These are phyloP conservation scores for Gobius niger DNA, from an alignment of 2,113 vertebrate genomes.

Conservation along the genomic window DNA sequence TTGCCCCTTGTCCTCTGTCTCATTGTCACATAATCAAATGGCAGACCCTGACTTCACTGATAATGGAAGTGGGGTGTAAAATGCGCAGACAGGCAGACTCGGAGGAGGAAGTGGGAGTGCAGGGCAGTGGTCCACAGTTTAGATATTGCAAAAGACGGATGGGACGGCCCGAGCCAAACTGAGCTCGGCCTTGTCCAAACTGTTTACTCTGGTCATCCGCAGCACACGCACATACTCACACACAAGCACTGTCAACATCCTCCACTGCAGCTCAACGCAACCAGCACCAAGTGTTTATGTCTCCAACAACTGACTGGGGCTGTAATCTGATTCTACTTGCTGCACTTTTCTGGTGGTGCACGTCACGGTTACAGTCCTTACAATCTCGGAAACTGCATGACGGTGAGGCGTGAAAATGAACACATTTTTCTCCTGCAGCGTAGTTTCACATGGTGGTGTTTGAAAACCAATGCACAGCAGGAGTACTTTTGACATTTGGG, in stretches of 20 bases:
- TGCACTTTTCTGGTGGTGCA: too few relatives aligned
- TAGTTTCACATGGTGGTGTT: too few relatives aligned
- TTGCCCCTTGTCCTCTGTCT: too few relatives aligned
- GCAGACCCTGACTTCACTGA: neutral
- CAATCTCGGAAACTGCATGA: too few relatives aligned
- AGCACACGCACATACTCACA: conserved; percentile 20
- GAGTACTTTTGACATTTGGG: too few relatives aligned
- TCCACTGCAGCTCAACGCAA: neutral
- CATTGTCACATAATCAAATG: too few relatives aligned
- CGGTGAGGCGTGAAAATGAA: too few relatives aligned
- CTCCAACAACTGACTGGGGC: neutral
- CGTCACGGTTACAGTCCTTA: too few relatives aligned
- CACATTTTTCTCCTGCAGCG: too few relatives aligned
- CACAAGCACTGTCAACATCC: conserved; percentile 5
- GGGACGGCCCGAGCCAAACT: conserved; percentile 38
- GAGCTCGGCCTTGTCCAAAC: conserved; percentile 43
- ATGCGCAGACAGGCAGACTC: conserved; percentile 4
- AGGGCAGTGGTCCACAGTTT: conserved; percentile 41
- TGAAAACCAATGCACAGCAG: too few relatives aligned
- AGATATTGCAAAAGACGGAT: conserved; percentile 34
- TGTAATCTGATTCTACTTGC: too few relatives aligned
- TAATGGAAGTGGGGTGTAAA: neutral
- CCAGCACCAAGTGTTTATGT: neutral
- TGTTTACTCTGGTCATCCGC: conserved; percentile 46
- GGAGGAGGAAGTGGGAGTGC: conserved; percentile 32